Evolutionary conservation across 2,113 vertebrate species (phyloP), one percentile per base, ranked within the genome.

Genomic region (Verasper variegatus): DNA sequence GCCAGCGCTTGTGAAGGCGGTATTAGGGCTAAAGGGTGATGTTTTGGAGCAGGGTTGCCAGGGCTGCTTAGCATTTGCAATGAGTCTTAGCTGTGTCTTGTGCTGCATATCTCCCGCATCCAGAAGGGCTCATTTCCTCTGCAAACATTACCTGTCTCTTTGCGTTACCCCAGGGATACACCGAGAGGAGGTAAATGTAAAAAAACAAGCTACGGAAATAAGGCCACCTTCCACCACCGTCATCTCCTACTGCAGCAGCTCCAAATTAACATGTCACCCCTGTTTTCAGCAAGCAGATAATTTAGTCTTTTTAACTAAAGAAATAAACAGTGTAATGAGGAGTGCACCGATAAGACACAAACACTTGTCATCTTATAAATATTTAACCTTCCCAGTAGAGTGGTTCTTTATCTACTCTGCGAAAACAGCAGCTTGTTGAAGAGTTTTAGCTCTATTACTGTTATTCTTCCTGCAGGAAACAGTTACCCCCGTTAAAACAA

Each of bases 1-100:
- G 71, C 71, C 64, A 79, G 78, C 73, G 80, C 85, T 87, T 90
- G 73, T 55, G 65, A 76, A 76, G 60, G 47, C 45, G 69, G 81
- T 70, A 89, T 89, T 85, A 85, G 74, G 71, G 80, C 65, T 82
- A 82, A 67, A 63, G 66, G 85, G 76, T 81, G 84, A 87, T 84
- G 83, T 89, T 87, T 85, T 60, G 73, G 76, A 88, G 72, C 67
- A 27, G 85, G 82, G 81, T 82, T 84, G 81, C 78, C 76, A 68
- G 68, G 72, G 64, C 79, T 92, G 86, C 91, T 93, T 91, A 90
- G 88, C 86, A 92, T 92, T 91, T 88, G 69, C 84, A 86, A 88
- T 92, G 85, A 91, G 89, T 64, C 77, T 82, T 80, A 78, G 83
- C 68, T 67, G 68, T 56, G 87, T 87, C 82, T 85, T 70, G 56